Base-by-base conservation (phyloP, 1,140 invertebrate species). In the Cydia amplana region DNA sequence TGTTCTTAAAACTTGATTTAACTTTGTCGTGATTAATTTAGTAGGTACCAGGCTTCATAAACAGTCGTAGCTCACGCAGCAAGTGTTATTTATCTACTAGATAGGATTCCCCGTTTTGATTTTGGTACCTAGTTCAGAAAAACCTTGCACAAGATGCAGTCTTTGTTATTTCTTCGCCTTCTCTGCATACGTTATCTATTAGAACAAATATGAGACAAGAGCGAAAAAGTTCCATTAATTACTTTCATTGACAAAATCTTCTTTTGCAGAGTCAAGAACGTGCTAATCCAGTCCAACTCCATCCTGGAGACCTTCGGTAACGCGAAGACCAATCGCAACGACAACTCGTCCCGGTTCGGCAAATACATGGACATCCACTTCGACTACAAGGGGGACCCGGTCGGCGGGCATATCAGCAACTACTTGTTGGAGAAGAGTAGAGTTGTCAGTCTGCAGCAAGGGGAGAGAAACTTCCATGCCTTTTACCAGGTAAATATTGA, bases 321-420 rank as follows among this genome's bases (percentile, higher is more conserved):
- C 94, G 98, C 98, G 1, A 99, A 99, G 91, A 99, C 98, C 3
- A 99, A 97, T 84, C 94, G 98, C 65, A 99, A 99, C 93, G 98
- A 99, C 90, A 99, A 99, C 93, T 99, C 98, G 0, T 99, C 98
- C 67, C 95, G 98, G 40, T 99, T 99, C 93, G 99, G 99, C 72
- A 99, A 99, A 91, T 99, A 99, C 90, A 99, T 99, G 98, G 98
- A 99, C 89, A 99, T 99, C 78, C 98, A 99, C 94, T 99, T 99
- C 93, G 98, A 99, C 93, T 99, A 98, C 91, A 99, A 99, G 93
- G 98, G 98, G 0, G 98, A 99, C 93, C 98, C 98, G 0, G 95
- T 99, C 63, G 98, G 98, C 28, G 99, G 98, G 12, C 97, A 99
- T 85, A 98, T 99, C 78, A 98, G 96, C 78, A 99, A 99, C 93